Evolutionary conservation across 53 echinoderm and acorn worm species (phyloP).

Genomic region (Astropecten irregularis): DNA sequence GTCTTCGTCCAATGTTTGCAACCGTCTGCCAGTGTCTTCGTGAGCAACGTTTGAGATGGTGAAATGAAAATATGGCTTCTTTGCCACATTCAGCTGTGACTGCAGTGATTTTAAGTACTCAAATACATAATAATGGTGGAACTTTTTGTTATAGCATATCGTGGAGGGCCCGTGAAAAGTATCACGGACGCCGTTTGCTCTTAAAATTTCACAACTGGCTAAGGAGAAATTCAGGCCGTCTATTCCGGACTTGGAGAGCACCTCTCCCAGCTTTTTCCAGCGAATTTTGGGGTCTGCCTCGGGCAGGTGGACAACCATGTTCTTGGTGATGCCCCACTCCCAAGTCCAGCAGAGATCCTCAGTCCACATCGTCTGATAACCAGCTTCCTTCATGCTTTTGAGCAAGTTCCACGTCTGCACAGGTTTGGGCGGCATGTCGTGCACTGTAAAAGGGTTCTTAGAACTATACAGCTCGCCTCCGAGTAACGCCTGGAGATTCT

Average conservation of each 20-base stretch:
- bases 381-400: conserved; percentile 62
- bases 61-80: conserved; percentile 76
- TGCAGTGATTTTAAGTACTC: conserved; percentile 66
- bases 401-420: conserved; percentile 54
- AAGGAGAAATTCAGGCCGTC: conserved; percentile 73
- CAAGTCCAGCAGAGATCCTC: conserved; percentile 92
- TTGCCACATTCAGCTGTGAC: neutral
- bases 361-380: conserved; percentile 74
- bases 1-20: conserved; percentile 69
- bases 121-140: conserved; percentile 76
- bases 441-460: conserved; percentile 54
- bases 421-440: conserved; percentile 69
- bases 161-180: conserved; percentile 78
- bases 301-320: conserved; percentile 69
- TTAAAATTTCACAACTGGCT: conserved; percentile 83
- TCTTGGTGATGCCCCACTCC: conserved; percentile 90
- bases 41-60: conserved; percentile 73
- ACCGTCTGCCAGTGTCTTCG: conserved; percentile 71
- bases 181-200: conserved; percentile 76
- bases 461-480: conserved; percentile 69
- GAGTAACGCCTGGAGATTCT: conserved; percentile 77
- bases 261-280: conserved; percentile 67
- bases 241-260: conserved; percentile 48
- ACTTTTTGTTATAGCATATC: conserved; percentile 81
- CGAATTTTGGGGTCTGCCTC: conserved; percentile 50